A percentile compares a stretch with the other conserved stretches of the same genome.
Conservation (phyloP, 2,797 vertebrate species). For the Remorina albescens region DNA sequence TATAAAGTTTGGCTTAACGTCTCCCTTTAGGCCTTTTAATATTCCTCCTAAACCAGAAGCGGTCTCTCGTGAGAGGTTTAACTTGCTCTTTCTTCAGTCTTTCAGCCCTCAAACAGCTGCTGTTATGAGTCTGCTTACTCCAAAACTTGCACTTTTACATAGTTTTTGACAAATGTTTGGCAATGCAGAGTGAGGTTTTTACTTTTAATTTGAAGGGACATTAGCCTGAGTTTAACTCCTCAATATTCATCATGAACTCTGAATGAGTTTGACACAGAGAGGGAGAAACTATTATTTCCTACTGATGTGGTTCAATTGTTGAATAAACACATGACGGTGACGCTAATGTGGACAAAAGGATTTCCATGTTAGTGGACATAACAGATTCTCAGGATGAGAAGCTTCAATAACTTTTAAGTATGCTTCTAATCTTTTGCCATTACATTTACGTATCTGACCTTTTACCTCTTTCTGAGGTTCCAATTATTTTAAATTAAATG, state of each 20-base stretch:
- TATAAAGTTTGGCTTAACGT: slow-evolving; percentile 47
- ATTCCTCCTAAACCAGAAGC: slow-evolving; percentile 42
- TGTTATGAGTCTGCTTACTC: slow-evolving; percentile 39
- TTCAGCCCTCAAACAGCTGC: slow-evolving; percentile 39
- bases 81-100: slow-evolving; percentile 42
- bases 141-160: slow-evolving; percentile 52
- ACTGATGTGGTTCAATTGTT: slow-evolving; percentile 4
- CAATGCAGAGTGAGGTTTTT: slow-evolving; percentile 2
- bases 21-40: slow-evolving; percentile 56
- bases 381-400: slow-evolving; percentile 15
- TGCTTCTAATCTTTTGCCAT: slow-evolving; percentile 27
- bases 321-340: slow-evolving; percentile 11
- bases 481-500: slow-evolving; percentile 2
- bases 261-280: neutral
- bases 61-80: slow-evolving; percentile 56
- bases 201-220: slow-evolving; percentile 42
- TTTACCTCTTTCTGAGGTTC: slow-evolving; percentile 9
- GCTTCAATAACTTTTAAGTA: slow-evolving; percentile 32
- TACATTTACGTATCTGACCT: slow-evolving; percentile 16
- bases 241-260: slow-evolving; percentile 21
- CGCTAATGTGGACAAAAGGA: slow-evolving; percentile 21
- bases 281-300: slow-evolving; percentile 15
- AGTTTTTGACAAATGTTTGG: slow-evolving; percentile 36
- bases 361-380: slow-evolving; percentile 3
- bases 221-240: slow-evolving; percentile 27